phyloP scores from a whole-genome alignment of 2,888 invertebrate species.

The Eristalis arbustorum region DNA sequence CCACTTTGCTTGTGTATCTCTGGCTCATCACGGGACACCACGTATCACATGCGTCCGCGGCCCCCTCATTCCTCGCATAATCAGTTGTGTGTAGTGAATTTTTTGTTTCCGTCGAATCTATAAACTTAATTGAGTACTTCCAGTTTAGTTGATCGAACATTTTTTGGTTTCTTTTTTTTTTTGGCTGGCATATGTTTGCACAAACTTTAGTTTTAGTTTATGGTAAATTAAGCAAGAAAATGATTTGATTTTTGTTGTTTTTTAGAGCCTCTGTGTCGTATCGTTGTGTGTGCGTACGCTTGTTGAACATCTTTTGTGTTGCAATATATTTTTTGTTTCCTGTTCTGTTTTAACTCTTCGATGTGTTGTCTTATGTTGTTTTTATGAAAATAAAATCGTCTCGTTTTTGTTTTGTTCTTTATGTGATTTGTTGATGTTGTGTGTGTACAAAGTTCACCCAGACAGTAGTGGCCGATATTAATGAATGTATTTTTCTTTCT shows the following conservation, averaged over 20 bases:
- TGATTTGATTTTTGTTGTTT: conserved; percentile 9
- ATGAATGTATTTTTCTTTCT: conserved; percentile 70
- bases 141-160: conserved; percentile 25
- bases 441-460: conserved; percentile 4
- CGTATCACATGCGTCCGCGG: conserved; percentile 30
- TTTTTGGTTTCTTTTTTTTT: not conserved
- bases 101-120: not conserved
- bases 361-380: conserved; percentile 17
- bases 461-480: conserved; percentile 40
- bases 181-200: conserved; percentile 52
- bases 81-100: conserved; percentile 30
- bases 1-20: not conserved
- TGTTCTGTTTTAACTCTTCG: conserved; percentile 9
- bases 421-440: conserved; percentile 60
- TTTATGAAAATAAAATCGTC: not conserved
- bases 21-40: not conserved
- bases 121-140: conserved; percentile 20
- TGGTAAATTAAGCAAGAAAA: not conserved
- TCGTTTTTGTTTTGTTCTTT: not conserved
- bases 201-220: conserved; percentile 8
- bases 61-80: conserved; percentile 35
- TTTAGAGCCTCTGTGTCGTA: conserved; percentile 31
- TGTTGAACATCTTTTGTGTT: conserved; percentile 13
- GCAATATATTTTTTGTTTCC: conserved; percentile 11
- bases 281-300: conserved; percentile 16